Evolutionary conservation across 2,888 invertebrate species (phyloP).

Genomic region (Timandra comae): DNA sequence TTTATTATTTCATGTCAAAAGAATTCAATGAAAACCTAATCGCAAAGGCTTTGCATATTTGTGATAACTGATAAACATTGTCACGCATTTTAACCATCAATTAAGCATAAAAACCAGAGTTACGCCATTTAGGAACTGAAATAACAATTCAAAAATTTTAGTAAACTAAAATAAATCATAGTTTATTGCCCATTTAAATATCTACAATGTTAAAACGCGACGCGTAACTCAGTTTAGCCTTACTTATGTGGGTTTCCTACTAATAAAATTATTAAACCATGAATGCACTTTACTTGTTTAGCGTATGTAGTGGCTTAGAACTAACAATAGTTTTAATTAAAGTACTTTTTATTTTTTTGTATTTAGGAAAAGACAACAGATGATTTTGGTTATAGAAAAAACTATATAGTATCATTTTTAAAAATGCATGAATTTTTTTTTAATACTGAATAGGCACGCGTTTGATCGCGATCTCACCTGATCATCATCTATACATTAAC

Average conservation of each 20-base stretch:
- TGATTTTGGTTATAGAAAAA: background rate
- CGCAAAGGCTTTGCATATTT: slow-evolving; percentile 20
- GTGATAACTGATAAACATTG: slow-evolving; percentile 23
- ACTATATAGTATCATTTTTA: background rate
- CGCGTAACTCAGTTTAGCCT: slow-evolving; percentile 44
- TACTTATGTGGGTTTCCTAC: slow-evolving; percentile 27
- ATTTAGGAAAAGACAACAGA: background rate
- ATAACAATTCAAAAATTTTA: slow-evolving; percentile 37
- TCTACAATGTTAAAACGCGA: slow-evolving; percentile 40
- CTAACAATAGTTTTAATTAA: background rate
- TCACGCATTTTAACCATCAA: slow-evolving; percentile 37
- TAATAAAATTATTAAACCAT: slow-evolving; percentile 23
- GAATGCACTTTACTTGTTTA: slow-evolving; percentile 14
- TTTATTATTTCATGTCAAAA: no score
- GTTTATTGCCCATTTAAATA: slow-evolving; percentile 57
- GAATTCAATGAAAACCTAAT: no score
- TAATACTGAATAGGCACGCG: no score
- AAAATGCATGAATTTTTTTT: no score
- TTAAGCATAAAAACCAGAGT: slow-evolving; percentile 30
- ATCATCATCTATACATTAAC: no score
- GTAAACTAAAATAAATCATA: slow-evolving; percentile 47
- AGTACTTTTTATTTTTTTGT: background rate
- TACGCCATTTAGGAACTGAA: slow-evolving; percentile 30
- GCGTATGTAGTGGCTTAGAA: background rate
- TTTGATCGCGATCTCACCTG: no score